These are phyloP conservation scores for Barnardius zonarius DNA, from an alignment of 2,113 vertebrate species.

Conservation along the genomic window DNA sequence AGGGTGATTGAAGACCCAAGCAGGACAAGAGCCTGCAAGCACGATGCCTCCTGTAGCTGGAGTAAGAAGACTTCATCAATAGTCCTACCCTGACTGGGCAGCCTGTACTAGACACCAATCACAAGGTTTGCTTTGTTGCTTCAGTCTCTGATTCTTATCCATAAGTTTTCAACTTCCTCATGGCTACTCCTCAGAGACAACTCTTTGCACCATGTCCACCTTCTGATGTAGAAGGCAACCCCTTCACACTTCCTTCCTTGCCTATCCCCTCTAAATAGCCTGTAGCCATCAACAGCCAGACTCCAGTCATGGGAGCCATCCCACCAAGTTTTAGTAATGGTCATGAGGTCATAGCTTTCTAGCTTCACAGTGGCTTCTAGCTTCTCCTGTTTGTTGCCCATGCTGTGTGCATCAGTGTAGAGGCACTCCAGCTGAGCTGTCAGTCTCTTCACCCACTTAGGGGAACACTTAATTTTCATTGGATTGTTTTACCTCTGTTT, in stretches of 20 bases:
- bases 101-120: background rate
- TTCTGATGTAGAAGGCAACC: background rate
- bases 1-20: background rate
- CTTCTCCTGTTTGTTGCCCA: background rate
- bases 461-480: background rate
- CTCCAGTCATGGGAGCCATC: background rate
- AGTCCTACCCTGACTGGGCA: background rate
- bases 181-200: background rate
- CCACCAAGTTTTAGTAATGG: background rate
- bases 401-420: background rate
- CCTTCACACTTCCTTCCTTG: background rate
- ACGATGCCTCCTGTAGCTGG: background rate
- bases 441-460: background rate
- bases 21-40: background rate
- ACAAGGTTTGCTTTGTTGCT: background rate
- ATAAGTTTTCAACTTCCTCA: background rate
- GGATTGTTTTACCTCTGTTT: background rate
- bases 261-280: background rate
- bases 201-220: background rate
- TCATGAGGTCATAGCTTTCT: background rate
- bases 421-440: background rate
- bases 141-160: background rate
- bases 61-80: background rate
- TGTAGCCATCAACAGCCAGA: background rate
- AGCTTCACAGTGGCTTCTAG: background rate